Evolutionary conservation across 2,113 vertebrate genomes (phyloP), one percentile per base, ranked within the genome.

Genomic region (Climacteris rufus): DNA sequence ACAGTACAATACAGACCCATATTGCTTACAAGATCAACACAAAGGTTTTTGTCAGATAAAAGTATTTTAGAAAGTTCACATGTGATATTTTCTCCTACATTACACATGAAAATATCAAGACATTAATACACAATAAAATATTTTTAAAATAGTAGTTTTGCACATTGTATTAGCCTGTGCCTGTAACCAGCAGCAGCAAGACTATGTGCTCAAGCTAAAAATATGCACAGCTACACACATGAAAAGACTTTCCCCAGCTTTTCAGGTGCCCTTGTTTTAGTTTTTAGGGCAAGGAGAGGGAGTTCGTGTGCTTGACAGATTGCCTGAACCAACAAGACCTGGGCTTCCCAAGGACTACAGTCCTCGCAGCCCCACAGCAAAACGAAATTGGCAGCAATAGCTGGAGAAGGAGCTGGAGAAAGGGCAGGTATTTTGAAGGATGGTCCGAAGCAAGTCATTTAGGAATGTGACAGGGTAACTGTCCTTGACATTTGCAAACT

Each of bases 401-500:
- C 70, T 71, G 70, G 82, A 74, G 74, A 82, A 92, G 31, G 35
- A 74, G 79, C 19, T 86, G 79, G 45, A 94, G 91, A 93, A 78
- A 90, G 86, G 83, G 64, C 59, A 94, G 83, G 70, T 90, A 91
- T 94, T 92, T 30, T 90, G 74, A 72, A 92, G 79, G 83, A 90
- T 79, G 85, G 72, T 70, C 89, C 79, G 83, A 66, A 31, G 64
- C 78, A 74, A 92, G 64, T 80, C 50, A 59, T 65, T 75, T 50
- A 77, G 84, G 94, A 92, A 93, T 56, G 80, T 11, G 61, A 94
- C 81, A 94, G 63, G 31, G 80, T 52, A 84, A 89, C 83, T 49
- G 95, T 16, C 95, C 96, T 96, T 96, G 95, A 96, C 95, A 97
- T 94, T 96, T 97, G 82, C 88, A 70, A 93, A 60, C 95, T 94